A percentile compares a stretch with the other conserved stretches of the same genome.
phyloP scores from a whole-genome alignment of 2,888 invertebrate genomes.

The Agrotis ipsilon region DNA sequence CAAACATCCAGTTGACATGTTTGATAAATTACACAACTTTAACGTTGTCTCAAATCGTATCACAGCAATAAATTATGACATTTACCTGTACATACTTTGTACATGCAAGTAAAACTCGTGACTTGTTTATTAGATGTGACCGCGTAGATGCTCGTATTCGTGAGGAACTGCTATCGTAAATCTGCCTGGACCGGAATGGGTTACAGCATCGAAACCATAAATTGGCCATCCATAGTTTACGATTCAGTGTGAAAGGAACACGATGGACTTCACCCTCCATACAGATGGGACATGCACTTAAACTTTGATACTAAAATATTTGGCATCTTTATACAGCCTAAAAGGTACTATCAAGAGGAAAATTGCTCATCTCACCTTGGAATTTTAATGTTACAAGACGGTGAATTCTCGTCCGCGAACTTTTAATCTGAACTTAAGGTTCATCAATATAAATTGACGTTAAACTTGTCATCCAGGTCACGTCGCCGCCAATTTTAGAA shows the following conservation, averaged over 20 bases:
- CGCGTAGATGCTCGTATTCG: slow-evolving; percentile 82
- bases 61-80: slow-evolving; percentile 38
- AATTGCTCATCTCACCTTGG: slow-evolving; percentile 33
- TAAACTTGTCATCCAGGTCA: slow-evolving; percentile 63
- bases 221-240: slow-evolving; percentile 89
- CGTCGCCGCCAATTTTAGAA: slow-evolving; percentile 62
- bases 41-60: slow-evolving; percentile 40
- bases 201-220: slow-evolving; percentile 86
- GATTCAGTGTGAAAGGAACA: slow-evolving; percentile 84
- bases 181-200: slow-evolving; percentile 85
- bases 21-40: slow-evolving; percentile 39
- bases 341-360: slow-evolving; percentile 34
- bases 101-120: slow-evolving; percentile 68
- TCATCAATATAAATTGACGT: slow-evolving; percentile 58
- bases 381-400: slow-evolving; percentile 48
- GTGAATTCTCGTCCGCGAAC: slow-evolving; percentile 33
- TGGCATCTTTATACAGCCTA: slow-evolving; percentile 42
- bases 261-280: slow-evolving; percentile 72
- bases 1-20: slow-evolving; percentile 22
- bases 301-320: slow-evolving; percentile 61
- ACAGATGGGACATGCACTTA: slow-evolving; percentile 73
- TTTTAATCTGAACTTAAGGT: slow-evolving; percentile 59
- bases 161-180: slow-evolving; percentile 85
- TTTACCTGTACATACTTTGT: slow-evolving; percentile 63
- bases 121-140: slow-evolving; percentile 81